Evolutionary conservation across 2,113 vertebrate genomes (phyloP), one percentile per base, ranked within the genome.

Genomic region (Collichthys lucidus): DNA sequence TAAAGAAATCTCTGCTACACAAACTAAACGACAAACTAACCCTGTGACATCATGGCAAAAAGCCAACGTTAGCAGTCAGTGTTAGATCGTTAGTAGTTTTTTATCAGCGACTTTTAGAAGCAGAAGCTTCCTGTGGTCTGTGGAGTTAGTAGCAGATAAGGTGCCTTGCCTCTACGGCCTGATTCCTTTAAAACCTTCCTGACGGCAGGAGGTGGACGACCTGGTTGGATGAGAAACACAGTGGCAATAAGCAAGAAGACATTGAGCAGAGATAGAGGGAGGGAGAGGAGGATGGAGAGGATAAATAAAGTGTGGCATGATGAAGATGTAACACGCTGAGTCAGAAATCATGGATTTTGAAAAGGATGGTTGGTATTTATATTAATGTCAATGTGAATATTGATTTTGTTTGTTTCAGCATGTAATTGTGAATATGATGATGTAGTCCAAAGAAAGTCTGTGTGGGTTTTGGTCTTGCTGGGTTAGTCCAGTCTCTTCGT

Each of bases 121-220:
- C 40, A 14, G 14, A 50, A 74, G 64, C 65, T 0, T 26, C 49
- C n/a, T n/a, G n/a, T n/a, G 44, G 1, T 62, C 22, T 49, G 64
- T 60, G 24, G 8, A 7, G 71, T 86, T 80, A 81, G 82, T 64
- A 77, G 84, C 84, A 59, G 73, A 71, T 89, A 20, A 42, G 61
- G 62, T 59, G 76, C 22, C 94, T 95, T 96, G 90, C 88, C 94
- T 96, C 94, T 82, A 91, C 66, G 90, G 70, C 93, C 89, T 93
- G 89, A 81, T 85, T 92, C 95, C 90, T 92, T 92, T 80, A 92
- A 80, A 94, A 91, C 83, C 91, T 95, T 94, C 92, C 92, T 89
- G 92, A 84, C 29, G 76, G 7, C 71, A 84, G 78, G 50, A 67
- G 91, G 88, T 65, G 89, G 81, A 79, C 66, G 91, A 93, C 89